These are phyloP conservation scores for Pseudotriccus pelzelni DNA, from an alignment of 2,797 vertebrate genomes.

Conservation along the genomic window DNA sequence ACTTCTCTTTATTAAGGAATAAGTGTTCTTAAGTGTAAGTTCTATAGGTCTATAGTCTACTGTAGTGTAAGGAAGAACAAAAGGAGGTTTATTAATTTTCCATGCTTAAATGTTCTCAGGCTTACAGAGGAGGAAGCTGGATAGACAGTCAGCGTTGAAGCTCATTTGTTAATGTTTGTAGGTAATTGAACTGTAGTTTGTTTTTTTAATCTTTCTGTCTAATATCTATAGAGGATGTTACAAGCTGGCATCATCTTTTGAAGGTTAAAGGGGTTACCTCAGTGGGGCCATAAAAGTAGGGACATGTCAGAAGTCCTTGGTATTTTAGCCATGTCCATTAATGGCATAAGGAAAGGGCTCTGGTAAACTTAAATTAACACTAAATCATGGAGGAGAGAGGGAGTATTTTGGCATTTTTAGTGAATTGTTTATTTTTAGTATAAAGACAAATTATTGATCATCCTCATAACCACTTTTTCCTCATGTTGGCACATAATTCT, in stretches of 20 bases:
- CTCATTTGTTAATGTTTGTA: neutral
- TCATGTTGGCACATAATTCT: neutral
- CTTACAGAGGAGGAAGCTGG: neutral
- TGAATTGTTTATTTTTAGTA: neutral
- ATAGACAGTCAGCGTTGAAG: neutral
- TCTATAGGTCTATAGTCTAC: neutral
- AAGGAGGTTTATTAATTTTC: neutral
- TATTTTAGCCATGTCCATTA: neutral
- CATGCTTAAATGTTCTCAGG: neutral
- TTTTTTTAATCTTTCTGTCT: neutral
- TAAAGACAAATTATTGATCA: neutral
- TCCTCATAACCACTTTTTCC: neutral
- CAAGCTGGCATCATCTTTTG: neutral
- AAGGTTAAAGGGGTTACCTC: neutral
- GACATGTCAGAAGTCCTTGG: neutral
- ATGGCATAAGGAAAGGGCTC: neutral
- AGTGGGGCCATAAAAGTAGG: neutral
- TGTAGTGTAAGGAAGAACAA: neutral
- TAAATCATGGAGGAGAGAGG: neutral
- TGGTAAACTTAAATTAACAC: neutral
- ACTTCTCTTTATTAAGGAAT: neutral
- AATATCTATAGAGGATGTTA: neutral
- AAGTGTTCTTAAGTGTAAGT: neutral
- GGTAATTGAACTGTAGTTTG: neutral
- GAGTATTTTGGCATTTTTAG: neutral